Conservation (phyloP, 2,888 invertebrate species). For the Euphydryas editha region DNA sequence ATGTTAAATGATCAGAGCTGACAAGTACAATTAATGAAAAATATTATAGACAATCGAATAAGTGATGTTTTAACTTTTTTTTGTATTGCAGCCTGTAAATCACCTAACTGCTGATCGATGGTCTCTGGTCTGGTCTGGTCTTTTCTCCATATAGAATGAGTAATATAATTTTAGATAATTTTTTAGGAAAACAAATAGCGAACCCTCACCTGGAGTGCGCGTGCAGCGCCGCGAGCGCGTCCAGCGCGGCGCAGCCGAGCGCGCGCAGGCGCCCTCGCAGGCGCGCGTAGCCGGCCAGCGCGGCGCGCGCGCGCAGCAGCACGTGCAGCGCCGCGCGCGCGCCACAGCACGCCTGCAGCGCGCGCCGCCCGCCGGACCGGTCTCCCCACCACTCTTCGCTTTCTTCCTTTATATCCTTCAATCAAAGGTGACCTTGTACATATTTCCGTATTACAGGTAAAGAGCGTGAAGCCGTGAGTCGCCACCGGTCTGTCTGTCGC, state of each 20-base stretch:
- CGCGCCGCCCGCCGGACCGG: conserved; percentile 53
- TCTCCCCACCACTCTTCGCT: conserved; percentile 60
- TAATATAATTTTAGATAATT: too few species aligned
- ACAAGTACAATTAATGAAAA: too few species aligned
- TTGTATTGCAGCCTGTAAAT: too few species aligned
- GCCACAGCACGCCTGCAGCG: conserved; percentile 47
- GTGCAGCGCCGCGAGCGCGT: conserved; percentile 55
- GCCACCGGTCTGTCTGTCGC: too few species aligned
- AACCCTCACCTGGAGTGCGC: conserved; percentile 48
- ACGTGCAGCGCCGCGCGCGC: conserved; percentile 39
- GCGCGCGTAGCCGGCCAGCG: conserved; percentile 50
- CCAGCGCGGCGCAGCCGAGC: conserved; percentile 49
- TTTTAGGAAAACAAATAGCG: too few species aligned
- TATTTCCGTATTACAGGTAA: not conserved
- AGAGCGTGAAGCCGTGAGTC: too few species aligned
- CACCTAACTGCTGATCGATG: too few species aligned
- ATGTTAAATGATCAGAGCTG: too few species aligned
- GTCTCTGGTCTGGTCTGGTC: too few species aligned
- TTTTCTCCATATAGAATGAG: too few species aligned
- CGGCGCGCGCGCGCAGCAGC: conserved; percentile 41
- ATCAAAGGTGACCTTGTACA: not conserved
- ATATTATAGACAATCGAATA: too few species aligned
- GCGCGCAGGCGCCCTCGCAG: conserved; percentile 46
- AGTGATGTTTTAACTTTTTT: too few species aligned
- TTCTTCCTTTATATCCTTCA: conserved; percentile 58